Conservation (phyloP, 2,888 invertebrate species). For the Erannis defoliaria region DNA sequence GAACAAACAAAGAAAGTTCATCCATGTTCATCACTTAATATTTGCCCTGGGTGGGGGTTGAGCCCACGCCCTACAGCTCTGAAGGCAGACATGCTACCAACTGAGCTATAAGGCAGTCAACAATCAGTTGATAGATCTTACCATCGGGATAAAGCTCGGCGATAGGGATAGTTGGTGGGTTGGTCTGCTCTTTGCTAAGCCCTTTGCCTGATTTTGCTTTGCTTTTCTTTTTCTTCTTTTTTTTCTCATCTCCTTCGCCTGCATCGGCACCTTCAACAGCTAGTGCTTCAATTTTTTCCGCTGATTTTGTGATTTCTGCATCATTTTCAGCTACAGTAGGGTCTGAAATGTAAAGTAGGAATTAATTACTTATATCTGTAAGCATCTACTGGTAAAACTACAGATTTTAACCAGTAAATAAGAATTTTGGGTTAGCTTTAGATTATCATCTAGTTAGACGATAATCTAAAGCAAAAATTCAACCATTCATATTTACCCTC, state of each 20-base stretch:
- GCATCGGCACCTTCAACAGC: conserved; percentile 76
- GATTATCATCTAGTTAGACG: no score
- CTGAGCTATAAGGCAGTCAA: no score
- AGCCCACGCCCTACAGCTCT: no score
- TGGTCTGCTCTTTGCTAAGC: conserved; percentile 88
- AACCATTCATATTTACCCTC: no score
- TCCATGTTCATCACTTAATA: no score
- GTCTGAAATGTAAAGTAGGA: conserved; percentile 15
- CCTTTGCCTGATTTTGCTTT: conserved; percentile 84
- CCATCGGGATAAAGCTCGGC: conserved; percentile 94
- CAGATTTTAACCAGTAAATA: no score
- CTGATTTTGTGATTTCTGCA: conserved; percentile 54
- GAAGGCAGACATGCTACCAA: no score
- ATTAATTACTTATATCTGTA: neutral
- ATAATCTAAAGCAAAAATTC: no score
- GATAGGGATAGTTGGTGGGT: conserved; percentile 96
- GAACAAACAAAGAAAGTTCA: no score
- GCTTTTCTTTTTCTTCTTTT: conserved; percentile 89
- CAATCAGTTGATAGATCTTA: conserved; percentile 54
- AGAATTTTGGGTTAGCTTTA: no score
- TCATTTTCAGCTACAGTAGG: conserved; percentile 29
- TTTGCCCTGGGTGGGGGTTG: no score
- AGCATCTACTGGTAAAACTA: neutral
- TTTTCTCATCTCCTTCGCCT: conserved; percentile 85
- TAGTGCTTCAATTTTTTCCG: conserved; percentile 69